Percentiles rank a stretch among this genome's conserved stretches.
These are phyloP conservation scores for Hyposoter didymator DNA, from an alignment of 2,888 invertebrate species.

Conservation along the genomic window DNA sequence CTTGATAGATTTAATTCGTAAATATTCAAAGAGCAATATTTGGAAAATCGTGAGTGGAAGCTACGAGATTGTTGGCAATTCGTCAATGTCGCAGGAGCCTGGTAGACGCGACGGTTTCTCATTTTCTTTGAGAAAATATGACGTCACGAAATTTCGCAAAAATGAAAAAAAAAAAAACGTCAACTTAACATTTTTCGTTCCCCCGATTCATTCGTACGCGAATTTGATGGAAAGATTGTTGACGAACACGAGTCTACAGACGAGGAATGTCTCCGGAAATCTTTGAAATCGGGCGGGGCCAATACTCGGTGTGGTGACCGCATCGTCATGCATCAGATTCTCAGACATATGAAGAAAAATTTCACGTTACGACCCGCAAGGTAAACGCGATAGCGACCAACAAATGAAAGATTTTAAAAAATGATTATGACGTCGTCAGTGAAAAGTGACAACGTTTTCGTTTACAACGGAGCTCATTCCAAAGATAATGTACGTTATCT, in stretches of 20 bases:
- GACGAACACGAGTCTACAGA: too few species aligned
- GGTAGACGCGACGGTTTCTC: background rate
- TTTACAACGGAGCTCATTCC: background rate
- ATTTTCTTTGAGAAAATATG: background rate
- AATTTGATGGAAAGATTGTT: background rate
- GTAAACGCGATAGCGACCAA: too few species aligned
- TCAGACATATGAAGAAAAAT: background rate
- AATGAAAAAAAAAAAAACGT: background rate
- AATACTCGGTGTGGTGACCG: too few species aligned
- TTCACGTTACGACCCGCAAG: too few species aligned
- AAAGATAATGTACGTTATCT: background rate
- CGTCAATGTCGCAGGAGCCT: slow-evolving; percentile 36
- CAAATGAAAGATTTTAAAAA: background rate
- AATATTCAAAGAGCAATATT: background rate
- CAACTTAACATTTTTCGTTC: background rate
- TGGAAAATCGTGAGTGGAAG: slow-evolving; percentile 7
- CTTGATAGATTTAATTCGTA: background rate
- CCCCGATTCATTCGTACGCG: background rate
- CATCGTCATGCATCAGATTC: too few species aligned
- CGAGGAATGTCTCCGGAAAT: too few species aligned
- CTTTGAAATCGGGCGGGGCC: too few species aligned
- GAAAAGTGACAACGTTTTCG: background rate
- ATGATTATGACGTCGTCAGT: background rate
- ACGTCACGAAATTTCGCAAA: background rate
- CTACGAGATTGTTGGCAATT: slow-evolving; percentile 26